A percentile compares a stretch with the other conserved stretches of the same genome.
Evolutionary conservation across 2,888 invertebrate species (phyloP).

Genomic region (Lymantria monacha): DNA sequence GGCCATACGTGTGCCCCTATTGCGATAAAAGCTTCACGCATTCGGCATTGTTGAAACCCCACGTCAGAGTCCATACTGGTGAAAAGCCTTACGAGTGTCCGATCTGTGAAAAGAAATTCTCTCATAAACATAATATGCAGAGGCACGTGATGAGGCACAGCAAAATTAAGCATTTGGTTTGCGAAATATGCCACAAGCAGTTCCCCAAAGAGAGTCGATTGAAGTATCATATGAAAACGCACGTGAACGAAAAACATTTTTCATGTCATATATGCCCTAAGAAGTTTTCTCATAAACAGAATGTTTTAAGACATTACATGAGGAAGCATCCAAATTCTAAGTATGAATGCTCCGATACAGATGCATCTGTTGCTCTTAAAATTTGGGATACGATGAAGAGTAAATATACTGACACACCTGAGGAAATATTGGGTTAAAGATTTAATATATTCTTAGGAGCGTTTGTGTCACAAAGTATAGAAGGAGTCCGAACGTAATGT

Average conservation of each 20-base stretch:
- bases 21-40: conserved; percentile 57
- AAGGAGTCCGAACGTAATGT: no score
- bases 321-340: conserved; percentile 57
- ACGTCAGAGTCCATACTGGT: conserved; percentile 51
- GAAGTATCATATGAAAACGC: conserved; percentile 60
- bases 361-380: conserved; percentile 54
- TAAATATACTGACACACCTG: conserved; percentile 27
- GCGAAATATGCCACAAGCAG: conserved; percentile 55
- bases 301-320: conserved; percentile 56
- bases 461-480: no score
- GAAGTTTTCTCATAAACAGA: conserved; percentile 61
- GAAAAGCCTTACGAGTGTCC: conserved; percentile 46
- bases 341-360: conserved; percentile 49
- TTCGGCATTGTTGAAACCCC: conserved; percentile 38
- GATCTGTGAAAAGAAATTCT: conserved; percentile 52
- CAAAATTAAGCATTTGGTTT: conserved; percentile 51
- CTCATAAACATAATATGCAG: conserved; percentile 61
- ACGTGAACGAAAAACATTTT: conserved; percentile 56
- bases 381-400: conserved; percentile 50
- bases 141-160: conserved; percentile 50
- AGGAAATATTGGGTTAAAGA: conserved; percentile 27
- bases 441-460: no score
- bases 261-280: conserved; percentile 52
- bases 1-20: conserved; percentile 41
- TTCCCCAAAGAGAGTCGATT: conserved; percentile 61